Percentiles rank a stretch among this genome's conserved stretches.
These are phyloP conservation scores for Phyllotreta striolata DNA, from an alignment of 2,888 invertebrate genomes.

Conservation along the genomic window DNA sequence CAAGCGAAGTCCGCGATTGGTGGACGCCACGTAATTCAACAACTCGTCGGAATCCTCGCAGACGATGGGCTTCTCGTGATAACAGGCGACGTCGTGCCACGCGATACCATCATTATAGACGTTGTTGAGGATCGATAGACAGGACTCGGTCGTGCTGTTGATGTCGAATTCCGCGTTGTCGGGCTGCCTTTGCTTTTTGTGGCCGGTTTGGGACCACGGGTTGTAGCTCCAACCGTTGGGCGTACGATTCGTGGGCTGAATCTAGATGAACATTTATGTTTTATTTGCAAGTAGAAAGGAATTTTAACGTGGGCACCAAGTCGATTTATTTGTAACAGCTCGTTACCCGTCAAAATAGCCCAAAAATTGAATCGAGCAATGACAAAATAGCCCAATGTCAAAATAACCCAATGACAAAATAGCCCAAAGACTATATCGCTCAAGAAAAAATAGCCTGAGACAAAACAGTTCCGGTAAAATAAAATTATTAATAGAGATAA, in stretches of 20 bases:
- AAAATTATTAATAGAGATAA: too few relatives aligned
- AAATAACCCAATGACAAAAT: too few relatives aligned
- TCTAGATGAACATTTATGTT: conserved; percentile 51
- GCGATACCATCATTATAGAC: conserved; percentile 93
- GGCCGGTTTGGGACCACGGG: conserved; percentile 90
- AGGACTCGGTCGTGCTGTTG: conserved; percentile 87
- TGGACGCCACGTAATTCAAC: conserved; percentile 83
- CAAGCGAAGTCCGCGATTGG: conserved; percentile 83
- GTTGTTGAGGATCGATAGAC: conserved; percentile 87
- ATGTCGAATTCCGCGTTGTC: conserved; percentile 93
- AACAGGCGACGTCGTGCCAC: conserved; percentile 94
- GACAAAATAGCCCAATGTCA: too few relatives aligned
- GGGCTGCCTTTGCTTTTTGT: conserved; percentile 87
- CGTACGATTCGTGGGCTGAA: conserved; percentile 80
- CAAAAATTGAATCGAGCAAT: too few relatives aligned
- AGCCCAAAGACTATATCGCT: too few relatives aligned
- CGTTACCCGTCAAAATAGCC: too few relatives aligned
- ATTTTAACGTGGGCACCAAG: too few relatives aligned
- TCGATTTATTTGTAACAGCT: too few relatives aligned
- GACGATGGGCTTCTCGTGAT: conserved; percentile 90
- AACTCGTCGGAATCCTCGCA: conserved; percentile 92
- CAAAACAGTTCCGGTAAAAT: too few relatives aligned
- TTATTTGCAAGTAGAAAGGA: too few relatives aligned
- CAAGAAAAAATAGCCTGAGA: too few relatives aligned
- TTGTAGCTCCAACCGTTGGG: conserved; percentile 82